Base-by-base conservation (phyloP, 1,140 invertebrate species). In the Lasioglossum albipes region DNA sequence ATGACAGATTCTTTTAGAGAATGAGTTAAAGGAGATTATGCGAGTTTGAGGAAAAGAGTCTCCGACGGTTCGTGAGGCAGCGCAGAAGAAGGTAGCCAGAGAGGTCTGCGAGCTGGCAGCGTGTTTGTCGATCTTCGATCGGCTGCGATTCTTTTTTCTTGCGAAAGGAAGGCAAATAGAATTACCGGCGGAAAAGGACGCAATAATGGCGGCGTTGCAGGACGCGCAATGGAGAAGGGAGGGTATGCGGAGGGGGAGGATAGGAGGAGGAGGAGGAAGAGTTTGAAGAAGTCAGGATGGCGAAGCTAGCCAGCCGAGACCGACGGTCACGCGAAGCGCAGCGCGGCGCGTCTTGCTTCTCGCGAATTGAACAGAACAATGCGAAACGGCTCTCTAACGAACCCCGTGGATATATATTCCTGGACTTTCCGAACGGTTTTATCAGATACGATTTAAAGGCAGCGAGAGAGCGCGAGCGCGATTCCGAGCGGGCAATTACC, bases 311-410 rank as follows among this genome's bases (percentile, higher is more conserved):
- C 83, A 85, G 71, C 79, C 83, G 84, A 57, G 84, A 85, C 84
- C 79, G 84, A 41, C 83, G 83, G 83, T 85, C 84, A 85, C 84
- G 84, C 84, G 84, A 85, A 85, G 70, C 66, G 71, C 36, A 57
- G 65, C 57, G 31, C 70, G 70, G 62, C 71, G 75, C 66, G 77
- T 65, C 75, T 68, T 71, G 74, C 84, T 52, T 82, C 78, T 72
- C 71, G 84, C 68, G 84, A 73, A 75, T 81, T 74, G 66, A 77
- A 76, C 79, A 64, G 80, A 82, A 79, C 84, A 85, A 85, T 78
- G 79, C 71, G 16, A 82, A 36, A 70, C 75, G 75, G 75, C 72
- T 80, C 79, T 73, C 66, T 79, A 80, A 80, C 79, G 79, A 80
- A 80, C 79, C 54, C 45, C 52, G 52, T 20, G 52, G 65, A 41